Evolutionary conservation across 2,888 invertebrate genomes (phyloP).

Genomic region (Lumbricus terrestris): DNA sequence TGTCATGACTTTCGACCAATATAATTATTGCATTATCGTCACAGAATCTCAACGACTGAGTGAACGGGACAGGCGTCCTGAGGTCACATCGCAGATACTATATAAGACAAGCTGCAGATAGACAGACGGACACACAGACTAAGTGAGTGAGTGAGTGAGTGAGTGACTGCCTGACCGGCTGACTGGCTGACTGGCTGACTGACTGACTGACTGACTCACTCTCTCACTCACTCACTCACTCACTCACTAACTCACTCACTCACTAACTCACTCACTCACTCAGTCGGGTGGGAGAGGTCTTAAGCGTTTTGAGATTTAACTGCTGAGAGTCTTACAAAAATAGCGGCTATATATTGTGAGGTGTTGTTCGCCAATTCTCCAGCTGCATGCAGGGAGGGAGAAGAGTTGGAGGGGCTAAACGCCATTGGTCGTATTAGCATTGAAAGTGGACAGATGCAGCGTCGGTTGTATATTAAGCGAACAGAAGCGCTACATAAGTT

Average conservation of each 20-base stretch:
- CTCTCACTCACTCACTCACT: neutral
- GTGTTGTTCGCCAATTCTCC: too few relatives aligned
- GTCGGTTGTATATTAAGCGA: neutral
- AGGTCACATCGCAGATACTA: neutral
- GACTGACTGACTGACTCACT: neutral
- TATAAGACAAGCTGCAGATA: neutral
- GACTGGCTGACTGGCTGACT: neutral
- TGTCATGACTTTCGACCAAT: neutral
- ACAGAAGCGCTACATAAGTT: neutral
- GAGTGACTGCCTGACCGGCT: neutral
- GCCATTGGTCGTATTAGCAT: neutral
- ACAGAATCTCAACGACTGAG: neutral
- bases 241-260: neutral
- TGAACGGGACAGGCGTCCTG: neutral
- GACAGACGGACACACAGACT: neutral
- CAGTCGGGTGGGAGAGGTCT: too few relatives aligned
- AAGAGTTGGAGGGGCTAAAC: too few relatives aligned
- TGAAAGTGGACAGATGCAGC: neutral
- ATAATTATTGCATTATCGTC: neutral
- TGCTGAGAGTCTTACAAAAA: too few relatives aligned
- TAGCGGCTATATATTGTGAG: too few relatives aligned
- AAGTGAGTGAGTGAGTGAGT: too few relatives aligned
- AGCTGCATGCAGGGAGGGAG: too few relatives aligned
- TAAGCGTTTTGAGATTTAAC: too few relatives aligned
- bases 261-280: too few relatives aligned